A percentile compares a stretch with the other conserved stretches of the same genome.
Conservation (phyloP, 2,888 invertebrate species). For the Drosophila affinis region DNA sequence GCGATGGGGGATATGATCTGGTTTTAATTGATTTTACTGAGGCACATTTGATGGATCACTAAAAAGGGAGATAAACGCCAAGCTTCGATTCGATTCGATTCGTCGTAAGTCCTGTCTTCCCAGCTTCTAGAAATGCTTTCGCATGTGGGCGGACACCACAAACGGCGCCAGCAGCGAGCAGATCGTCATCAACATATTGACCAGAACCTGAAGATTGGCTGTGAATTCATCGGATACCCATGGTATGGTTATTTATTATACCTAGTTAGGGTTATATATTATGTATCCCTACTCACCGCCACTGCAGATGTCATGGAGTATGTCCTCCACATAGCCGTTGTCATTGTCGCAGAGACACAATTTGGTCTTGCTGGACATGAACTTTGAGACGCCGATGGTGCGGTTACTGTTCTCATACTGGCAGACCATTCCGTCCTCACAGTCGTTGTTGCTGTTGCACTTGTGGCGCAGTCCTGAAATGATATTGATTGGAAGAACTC, state of each 20-base stretch:
- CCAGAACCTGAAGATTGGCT: constrained; percentile 71
- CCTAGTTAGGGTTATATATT: neutral
- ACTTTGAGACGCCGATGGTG: constrained; percentile 83
- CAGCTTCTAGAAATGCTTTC: constrained; percentile 74
- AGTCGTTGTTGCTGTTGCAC: constrained; percentile 87
- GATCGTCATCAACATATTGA: constrained; percentile 71
- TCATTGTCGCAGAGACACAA: constrained; percentile 87
- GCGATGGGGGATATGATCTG: constrained; percentile 35
- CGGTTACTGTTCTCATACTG: constrained; percentile 85
- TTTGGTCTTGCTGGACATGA: constrained; percentile 84
- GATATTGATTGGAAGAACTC: neutral
- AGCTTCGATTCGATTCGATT: constrained; percentile 38
- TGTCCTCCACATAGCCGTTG: constrained; percentile 87
- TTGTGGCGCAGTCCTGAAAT: constrained; percentile 84
- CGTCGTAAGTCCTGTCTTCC: neutral
- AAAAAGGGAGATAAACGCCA: constrained; percentile 54
- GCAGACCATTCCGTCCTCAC: constrained; percentile 87
- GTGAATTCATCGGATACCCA: constrained; percentile 16
- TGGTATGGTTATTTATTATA: neutral
- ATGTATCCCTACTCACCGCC: constrained; percentile 81
- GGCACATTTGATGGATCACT: constrained; percentile 76
- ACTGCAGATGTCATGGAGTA: constrained; percentile 86
- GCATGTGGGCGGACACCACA: constrained; percentile 70
- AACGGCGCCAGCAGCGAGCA: constrained; percentile 74
- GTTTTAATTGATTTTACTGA: constrained; percentile 58